Base-by-base conservation (phyloP, 2,888 invertebrate genomes). In the Seladonia tumulorum region DNA sequence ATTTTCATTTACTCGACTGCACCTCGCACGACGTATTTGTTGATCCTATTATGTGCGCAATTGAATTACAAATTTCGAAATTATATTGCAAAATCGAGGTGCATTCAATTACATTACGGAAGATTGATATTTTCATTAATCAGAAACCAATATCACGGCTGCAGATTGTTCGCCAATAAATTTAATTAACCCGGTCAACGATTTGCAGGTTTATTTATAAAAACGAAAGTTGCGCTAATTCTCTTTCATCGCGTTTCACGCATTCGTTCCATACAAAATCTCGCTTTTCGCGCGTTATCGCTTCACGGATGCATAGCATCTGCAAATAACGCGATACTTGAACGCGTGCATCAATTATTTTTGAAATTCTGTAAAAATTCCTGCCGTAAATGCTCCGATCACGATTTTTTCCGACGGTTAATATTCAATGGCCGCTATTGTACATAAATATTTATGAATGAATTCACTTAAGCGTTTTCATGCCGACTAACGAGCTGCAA, bases 381-480 rank as follows among this genome's bases (percentile, higher is more conserved):
- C 66, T 57, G 18, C 16, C 14, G 35, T 39, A 68, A 68, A 39
- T 39, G 68, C 22, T 68, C 68, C 22, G 39, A 22, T 39, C 39
- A 22, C 18, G 68, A 39, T 68, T 39, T 35, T 39, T 66, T 35
- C 39, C 22, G 39, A 68, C 18, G 68, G 1, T 68, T 35, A 35
- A 68, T 39, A 68, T 68, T 68, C 39, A 39, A 39, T 39, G 39
- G 18, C 68, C 35, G 22, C 68, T 22, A 68, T 68, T 68, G 22
- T 12, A 10, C 22, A 39, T 68, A 68, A 68, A 39, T 68, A 68
- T 68, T 68, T 68, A 68, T 68, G 22, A 68, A 68, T 39, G 35
- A 68, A 39, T 68, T 68, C 68, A 8, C 35, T 68, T 39, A 68
- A 68, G 35, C 22, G 22, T 68, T 68, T 68, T 68, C 12, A 68